Evolutionary conservation across 2,888 invertebrate species (phyloP), one percentile per base, ranked within the genome.

Genomic region (Eledone cirrhosa): DNA sequence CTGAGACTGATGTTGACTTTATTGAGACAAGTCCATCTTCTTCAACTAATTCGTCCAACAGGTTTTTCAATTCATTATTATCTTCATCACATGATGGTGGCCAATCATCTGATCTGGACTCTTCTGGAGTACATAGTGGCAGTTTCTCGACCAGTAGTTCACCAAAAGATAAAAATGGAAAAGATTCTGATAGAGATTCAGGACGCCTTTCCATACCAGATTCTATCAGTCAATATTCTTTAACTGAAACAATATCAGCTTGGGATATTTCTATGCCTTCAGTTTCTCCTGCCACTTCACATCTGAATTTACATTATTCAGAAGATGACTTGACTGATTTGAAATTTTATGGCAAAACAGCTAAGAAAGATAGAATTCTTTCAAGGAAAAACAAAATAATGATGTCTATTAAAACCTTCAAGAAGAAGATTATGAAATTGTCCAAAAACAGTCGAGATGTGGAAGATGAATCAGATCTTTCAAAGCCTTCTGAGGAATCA

Each of bases 141-240:
- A 29, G 72, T 41, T 72, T 41, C 31, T 72, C 72, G 4, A 31
- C 19, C 0, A 24, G 72, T 22, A 72, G 72, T 19, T 72, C 13
- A 13, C 11, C 41, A 13, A 31, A 72, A n/a, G n/a, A 16, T 14
- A 41, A 22, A n/a, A 7, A n/a, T 22, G 8, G 72, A 24, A 76
- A 76, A 47, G 76, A 76, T 29, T 76, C 48, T 2, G 76, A 76
- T 24, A 41, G 48, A 48, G 76, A 76, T 24, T 76, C 76, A n/a
- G 76, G 76, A 1, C 47, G 76, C 19, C 76, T 76, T 11, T 76
- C 76, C n/a, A 76, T 76, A 22, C 76, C 48, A 2, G 76, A 76
- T 48, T 76, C 76, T 1, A 14, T 24, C 24, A 76, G 76, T 24
- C 47, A 75, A 29, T 48, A 47, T 8, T 76, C 76, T 8, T 48